Conservation (phyloP, 2,888 invertebrate species). For the Drosophila histrio region DNA sequence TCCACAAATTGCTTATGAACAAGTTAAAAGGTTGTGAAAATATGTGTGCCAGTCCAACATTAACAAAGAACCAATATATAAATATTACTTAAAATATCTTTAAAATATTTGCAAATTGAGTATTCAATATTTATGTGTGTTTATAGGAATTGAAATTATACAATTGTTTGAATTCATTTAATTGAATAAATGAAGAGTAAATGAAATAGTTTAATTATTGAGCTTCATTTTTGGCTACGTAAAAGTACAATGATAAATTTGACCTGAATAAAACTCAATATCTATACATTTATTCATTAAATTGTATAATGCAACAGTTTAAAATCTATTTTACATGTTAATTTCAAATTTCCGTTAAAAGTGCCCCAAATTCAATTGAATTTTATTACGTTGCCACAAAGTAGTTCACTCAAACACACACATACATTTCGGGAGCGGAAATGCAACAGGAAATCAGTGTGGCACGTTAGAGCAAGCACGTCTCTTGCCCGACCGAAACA, state of each 20-base stretch:
- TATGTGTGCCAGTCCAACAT: no score
- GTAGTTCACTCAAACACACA: conserved; percentile 3
- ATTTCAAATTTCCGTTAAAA: conserved; percentile 62
- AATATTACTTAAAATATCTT: no score
- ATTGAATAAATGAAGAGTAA: no score
- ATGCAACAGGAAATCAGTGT: conserved; percentile 75
- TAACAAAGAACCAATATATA: no score
- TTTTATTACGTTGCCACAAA: conserved; percentile 43
- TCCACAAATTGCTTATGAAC: no score
- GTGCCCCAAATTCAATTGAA: conserved; percentile 65
- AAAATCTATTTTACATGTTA: conserved; percentile 59
- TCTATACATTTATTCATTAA: conserved; percentile 19
- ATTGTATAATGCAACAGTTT: conserved; percentile 16
- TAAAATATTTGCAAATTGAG: no score
- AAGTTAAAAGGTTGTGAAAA: no score
- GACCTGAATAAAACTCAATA: conserved; percentile 15
- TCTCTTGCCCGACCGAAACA: conserved; percentile 7
- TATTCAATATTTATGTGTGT: no score
- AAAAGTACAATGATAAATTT: background rate
- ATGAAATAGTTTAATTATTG: no score
- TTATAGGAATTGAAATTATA: no score
- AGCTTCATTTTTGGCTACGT: background rate
- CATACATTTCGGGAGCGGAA: conserved; percentile 21
- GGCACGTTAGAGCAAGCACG: conserved; percentile 47
- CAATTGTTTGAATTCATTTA: no score